Conservation (phyloP, 2,797 vertebrate species). For the Oreonectes daqikongensis region DNA sequence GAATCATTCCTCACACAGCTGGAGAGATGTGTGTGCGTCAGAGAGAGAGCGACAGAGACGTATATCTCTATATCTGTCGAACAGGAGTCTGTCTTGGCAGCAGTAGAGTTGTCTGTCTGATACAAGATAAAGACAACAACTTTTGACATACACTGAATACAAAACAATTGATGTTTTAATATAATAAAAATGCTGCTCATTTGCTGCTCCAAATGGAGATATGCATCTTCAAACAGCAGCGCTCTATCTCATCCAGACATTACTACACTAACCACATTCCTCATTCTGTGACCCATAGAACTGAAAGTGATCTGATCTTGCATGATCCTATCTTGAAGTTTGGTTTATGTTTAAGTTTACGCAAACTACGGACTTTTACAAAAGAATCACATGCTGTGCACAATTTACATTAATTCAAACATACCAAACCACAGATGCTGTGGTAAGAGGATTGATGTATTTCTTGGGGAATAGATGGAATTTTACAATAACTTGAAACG, state of each 20-base stretch:
- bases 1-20: constrained; percentile 46
- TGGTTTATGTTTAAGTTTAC: background rate
- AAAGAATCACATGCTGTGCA: background rate
- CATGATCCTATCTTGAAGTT: background rate
- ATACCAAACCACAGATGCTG: background rate
- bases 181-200: constrained; percentile 59
- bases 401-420: background rate
- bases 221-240: constrained; percentile 53
- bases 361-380: background rate
- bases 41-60: background rate
- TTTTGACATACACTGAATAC: background rate
- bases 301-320: background rate
- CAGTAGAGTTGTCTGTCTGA: constrained; percentile 8
- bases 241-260: constrained; percentile 14
- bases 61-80: constrained; percentile 2
- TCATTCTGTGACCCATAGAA: background rate
- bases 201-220: constrained; percentile 65
- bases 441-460: background rate
- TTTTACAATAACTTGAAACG: background rate
- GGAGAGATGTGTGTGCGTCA: constrained; percentile 16
- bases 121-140: background rate
- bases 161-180: constrained; percentile 62
- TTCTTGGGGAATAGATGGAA: background rate
- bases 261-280: background rate
- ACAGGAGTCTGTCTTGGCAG: background rate